Evolutionary conservation across 2,113 vertebrate genomes (phyloP).

Genomic region (Camelus dromedarius): DNA sequence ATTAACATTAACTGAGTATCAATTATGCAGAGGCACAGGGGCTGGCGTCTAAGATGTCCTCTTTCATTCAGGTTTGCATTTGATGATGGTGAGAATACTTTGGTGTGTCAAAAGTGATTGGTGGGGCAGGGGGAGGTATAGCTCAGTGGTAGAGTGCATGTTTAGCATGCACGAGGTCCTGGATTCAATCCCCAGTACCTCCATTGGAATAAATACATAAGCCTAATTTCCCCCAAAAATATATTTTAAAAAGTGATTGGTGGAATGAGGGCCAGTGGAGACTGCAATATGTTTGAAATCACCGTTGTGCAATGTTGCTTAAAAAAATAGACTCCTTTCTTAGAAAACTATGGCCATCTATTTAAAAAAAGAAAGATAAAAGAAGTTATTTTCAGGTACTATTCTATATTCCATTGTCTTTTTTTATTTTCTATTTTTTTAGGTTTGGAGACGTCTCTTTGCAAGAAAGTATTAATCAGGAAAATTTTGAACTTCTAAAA

Average conservation of each 20-base stretch:
- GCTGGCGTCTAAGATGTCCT: neutral
- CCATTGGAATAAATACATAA: no score
- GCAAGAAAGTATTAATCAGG: conserved; percentile 98
- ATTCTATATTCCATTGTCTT: neutral
- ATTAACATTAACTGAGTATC: neutral
- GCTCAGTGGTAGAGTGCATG: no score
- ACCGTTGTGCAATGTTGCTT: neutral
- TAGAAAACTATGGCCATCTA: neutral
- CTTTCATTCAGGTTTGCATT: neutral
- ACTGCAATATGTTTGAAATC: neutral
- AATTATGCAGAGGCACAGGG: neutral
- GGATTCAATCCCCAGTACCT: no score
- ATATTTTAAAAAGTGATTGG: neutral
- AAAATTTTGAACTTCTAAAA: conserved; percentile 95
- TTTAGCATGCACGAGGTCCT: no score
- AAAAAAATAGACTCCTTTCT: neutral
- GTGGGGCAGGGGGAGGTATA: neutral
- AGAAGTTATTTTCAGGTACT: neutral
- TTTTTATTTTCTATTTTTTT: conserved; percentile 65
- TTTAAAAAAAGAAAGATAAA: neutral
- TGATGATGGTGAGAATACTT: neutral
- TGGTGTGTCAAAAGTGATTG: neutral
- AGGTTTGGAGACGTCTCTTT: conserved; percentile 98
- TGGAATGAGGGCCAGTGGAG: neutral
- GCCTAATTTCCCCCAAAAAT: no score